A percentile compares a stretch with the other conserved stretches of the same genome.
Conservation (phyloP, 30 jellyfish, hydroid and myxozoan genomes). For the Sanderia malayensis region DNA sequence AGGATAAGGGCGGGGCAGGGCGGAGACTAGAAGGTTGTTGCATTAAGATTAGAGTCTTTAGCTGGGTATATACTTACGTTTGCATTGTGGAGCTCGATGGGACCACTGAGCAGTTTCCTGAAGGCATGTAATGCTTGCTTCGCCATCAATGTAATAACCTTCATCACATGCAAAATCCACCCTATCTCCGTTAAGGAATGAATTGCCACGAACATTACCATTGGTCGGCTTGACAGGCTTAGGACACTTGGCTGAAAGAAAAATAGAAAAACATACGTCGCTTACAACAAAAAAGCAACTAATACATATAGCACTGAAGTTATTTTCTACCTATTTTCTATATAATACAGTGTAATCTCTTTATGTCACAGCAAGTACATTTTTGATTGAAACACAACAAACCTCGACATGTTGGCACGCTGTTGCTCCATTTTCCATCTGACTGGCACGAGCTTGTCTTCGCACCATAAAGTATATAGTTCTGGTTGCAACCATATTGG, state of each 20-base stretch:
- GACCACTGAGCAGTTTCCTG: conserved; percentile 15
- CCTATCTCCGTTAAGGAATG: neutral
- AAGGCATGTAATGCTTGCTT: conserved; percentile 1
- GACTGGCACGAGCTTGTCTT: neutral
- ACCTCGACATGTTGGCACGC: conserved; percentile 5
- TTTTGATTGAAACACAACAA: no score
- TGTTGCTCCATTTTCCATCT: neutral
- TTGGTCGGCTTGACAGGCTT: neutral
- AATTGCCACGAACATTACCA: neutral
- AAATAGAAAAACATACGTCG: no score
- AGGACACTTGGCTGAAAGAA: neutral
- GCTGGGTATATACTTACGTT: conserved; percentile 15
- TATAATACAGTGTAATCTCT: no score
- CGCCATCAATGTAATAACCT: conserved; percentile 29
- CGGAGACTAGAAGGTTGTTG: neutral
- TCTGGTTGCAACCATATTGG: neutral
- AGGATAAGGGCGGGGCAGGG: no score
- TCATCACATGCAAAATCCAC: conserved; percentile 12
- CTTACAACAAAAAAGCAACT: no score
- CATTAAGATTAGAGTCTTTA: neutral
- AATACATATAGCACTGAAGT: no score
- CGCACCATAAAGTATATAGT: neutral
- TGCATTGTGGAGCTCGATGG: neutral
- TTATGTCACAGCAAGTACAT: no score
- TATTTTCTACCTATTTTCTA: no score